phyloP scores from a whole-genome alignment of 2,888 invertebrate species.

The Petrophora chlorosata region DNA sequence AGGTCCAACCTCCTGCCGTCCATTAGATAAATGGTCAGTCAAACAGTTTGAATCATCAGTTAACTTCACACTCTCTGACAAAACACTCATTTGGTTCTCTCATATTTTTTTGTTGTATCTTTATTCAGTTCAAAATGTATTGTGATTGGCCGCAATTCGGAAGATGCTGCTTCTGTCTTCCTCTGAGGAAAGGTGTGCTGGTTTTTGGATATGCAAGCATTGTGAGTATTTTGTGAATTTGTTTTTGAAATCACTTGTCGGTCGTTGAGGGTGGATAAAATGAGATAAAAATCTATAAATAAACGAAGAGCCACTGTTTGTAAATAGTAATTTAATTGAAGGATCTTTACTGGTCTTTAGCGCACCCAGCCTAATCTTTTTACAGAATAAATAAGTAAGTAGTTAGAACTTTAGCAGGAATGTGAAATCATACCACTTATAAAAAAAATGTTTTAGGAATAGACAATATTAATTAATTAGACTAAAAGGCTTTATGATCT shows the following conservation, averaged over 20 bases:
- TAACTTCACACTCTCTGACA: not conserved
- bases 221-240: constrained; percentile 51
- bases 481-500: no score
- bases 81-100: constrained; percentile 1
- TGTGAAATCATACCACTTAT: no score
- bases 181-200: constrained; percentile 62
- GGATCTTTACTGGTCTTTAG: no score
- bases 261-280: not conserved
- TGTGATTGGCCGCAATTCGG: constrained; percentile 58
- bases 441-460: no score
- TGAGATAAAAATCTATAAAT: not conserved
- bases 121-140: constrained; percentile 51
- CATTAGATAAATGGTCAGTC: constrained; percentile 34
- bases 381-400: no score
- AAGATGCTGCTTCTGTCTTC: constrained; percentile 71
- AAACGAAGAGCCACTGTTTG: no score
- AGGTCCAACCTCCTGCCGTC: constrained; percentile 5
- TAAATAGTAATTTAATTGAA: no score
- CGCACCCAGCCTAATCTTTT: no score
- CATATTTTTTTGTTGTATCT: not conserved
- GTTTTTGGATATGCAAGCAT: constrained; percentile 64
- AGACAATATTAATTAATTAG: no score
- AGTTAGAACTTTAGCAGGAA: no score
- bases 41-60: constrained; percentile 15
- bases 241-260: not conserved